Evolutionary conservation across 1,140 invertebrate species (phyloP).

Genomic region (Heliconius hermathena): DNA sequence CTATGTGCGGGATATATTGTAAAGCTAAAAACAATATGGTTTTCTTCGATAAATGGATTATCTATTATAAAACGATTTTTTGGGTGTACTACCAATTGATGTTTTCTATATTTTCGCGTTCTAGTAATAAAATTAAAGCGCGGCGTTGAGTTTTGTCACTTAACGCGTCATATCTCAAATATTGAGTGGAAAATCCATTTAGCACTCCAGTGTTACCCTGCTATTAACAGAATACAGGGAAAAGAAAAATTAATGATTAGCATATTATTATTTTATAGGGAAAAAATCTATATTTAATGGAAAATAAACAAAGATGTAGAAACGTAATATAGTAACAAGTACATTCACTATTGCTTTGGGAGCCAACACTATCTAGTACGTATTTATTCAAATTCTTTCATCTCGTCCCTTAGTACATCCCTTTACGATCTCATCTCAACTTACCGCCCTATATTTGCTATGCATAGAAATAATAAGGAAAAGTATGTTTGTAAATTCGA

Average conservation of each 20-base stretch:
- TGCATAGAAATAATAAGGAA: slow-evolving; percentile 1
- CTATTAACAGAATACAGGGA: no score
- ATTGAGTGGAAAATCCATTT: no score
- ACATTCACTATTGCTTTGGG: background rate
- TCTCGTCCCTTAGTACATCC: slow-evolving; percentile 6
- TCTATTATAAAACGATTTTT: background rate
- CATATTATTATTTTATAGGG: no score
- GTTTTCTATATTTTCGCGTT: background rate
- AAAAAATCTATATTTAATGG: background rate
- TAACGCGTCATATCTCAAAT: background rate
- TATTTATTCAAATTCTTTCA: slow-evolving; percentile 12
- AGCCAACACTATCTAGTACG: background rate
- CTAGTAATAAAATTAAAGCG: background rate
- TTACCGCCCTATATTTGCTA: slow-evolving; percentile 6
- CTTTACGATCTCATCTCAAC: slow-evolving; percentile 10
- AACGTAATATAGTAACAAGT: background rate
- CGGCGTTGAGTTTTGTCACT: background rate
- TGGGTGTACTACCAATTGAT: no score
- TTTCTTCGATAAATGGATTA: no score
- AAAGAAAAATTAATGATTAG: no score
- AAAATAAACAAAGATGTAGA: background rate
- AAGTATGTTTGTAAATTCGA: slow-evolving; percentile 1
- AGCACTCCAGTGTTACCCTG: background rate
- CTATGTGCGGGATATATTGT: no score
- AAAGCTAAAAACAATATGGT: no score